phyloP scores from a whole-genome alignment of 1,140 invertebrate species.

The Maconellicoccus hirsutus region DNA sequence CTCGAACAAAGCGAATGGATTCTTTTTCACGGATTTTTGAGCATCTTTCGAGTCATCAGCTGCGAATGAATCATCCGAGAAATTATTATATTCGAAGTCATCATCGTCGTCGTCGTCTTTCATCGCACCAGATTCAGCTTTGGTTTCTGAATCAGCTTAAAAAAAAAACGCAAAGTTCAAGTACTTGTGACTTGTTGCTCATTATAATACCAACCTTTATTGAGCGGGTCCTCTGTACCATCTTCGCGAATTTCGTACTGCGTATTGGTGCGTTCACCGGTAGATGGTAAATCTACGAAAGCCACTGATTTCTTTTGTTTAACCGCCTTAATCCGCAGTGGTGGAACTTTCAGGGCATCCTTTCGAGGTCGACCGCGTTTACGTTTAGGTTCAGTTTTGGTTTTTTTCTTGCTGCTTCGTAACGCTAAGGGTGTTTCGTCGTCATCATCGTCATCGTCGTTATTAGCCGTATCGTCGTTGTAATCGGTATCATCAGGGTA shows the following conservation, averaged over 20 bases:
- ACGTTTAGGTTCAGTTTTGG: neutral
- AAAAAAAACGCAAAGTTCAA: too few species aligned
- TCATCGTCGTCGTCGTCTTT: neutral
- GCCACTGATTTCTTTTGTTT: neutral
- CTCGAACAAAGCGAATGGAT: constrained; percentile 13
- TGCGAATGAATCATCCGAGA: neutral
- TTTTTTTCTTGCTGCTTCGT: neutral
- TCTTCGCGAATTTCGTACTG: constrained; percentile 2
- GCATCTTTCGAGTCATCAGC: neutral
- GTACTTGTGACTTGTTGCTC: too few species aligned
- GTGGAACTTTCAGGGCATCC: neutral
- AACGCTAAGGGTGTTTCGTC: neutral
- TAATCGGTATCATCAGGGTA: neutral
- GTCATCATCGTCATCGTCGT: neutral
- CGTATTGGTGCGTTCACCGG: neutral
- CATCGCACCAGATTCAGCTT: neutral
- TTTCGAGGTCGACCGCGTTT: neutral
- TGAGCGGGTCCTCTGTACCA: neutral
- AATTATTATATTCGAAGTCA: neutral
- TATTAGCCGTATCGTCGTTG: neutral
- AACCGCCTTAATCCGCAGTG: neutral
- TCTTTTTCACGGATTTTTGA: neutral
- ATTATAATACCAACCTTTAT: neutral
- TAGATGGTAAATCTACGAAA: neutral
- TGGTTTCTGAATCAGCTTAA: neutral